Evolutionary conservation across 1,140 invertebrate species (phyloP), one percentile per base, ranked within the genome.

Genomic region (Drosophila mauritiana): DNA sequence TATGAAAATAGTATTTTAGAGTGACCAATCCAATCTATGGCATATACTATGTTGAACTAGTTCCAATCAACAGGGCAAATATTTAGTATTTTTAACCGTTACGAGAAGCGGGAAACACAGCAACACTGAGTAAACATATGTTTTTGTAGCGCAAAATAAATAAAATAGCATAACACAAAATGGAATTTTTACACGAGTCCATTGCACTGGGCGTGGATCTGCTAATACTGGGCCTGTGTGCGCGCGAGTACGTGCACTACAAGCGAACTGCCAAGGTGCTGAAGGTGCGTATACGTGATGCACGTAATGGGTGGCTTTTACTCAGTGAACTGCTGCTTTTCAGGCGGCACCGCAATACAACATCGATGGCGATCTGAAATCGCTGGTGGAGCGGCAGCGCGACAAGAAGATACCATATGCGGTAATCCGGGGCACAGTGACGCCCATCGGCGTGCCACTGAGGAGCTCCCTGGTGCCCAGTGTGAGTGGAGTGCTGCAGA

Each of bases 401-500:
- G 93, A 94, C 59, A 93, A 94, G 64, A 95, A 94, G 80, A 93
- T 96, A 72, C 93, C 94, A 12, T 97, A 96, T 93, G 94, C 96
- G 27, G 95, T 96, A 10, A 93, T 97, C 34, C 93, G 95, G 46
- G 96, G 96, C 5, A 93, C 94, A 10, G 95, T 97, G 0, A 95
- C 95, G 82, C 95, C 96, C 1, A 92, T 97, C 13, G 95, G 95
- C 20, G 94, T 94, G 77, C 95, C 96, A 3, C 94, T 97, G 46
- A 93, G 93, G 17, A 96, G 96, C 82, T 93, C 94, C 55, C 94
- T 96, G 83, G 95, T 95, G 84, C 94, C 94, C 46, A 93, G 94
- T 56, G 93, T 96, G 0, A 94, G 94, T 56, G 96, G 96, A 57
- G 96, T 97, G 1, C 92, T 97, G 48, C 96, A 97, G 79, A 94